These are phyloP conservation scores for Pseudococcus longispinus DNA, from an alignment of 2,888 invertebrate genomes.

Conservation along the genomic window DNA sequence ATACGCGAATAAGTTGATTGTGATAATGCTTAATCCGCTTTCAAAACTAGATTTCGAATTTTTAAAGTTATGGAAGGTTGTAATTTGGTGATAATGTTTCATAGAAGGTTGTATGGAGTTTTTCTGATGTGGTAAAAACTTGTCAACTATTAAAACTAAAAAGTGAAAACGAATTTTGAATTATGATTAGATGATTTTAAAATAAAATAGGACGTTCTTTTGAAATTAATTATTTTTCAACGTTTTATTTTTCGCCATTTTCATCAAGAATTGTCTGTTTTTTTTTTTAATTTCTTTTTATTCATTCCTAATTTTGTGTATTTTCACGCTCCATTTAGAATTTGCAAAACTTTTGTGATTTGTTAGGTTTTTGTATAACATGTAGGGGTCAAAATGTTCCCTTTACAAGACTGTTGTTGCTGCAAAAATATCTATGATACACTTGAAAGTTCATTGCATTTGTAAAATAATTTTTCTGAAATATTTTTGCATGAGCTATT, in stretches of 20 bases:
- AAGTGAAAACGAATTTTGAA: neutral
- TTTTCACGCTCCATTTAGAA: neutral
- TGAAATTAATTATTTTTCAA: neutral
- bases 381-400: neutral
- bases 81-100: neutral
- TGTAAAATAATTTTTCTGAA: neutral
- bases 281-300: neutral
- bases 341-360: neutral
- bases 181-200: neutral
- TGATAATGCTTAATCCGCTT: neutral
- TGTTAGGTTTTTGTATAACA: neutral
- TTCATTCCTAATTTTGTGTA: neutral
- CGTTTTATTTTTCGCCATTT: neutral
- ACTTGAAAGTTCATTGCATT: neutral
- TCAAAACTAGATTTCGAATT: neutral
- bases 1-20: constrained; percentile 10
- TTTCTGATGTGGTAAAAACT: neutral
- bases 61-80: neutral
- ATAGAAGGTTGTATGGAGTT: neutral
- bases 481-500: neutral
- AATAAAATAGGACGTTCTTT: neutral
- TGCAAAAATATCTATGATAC: neutral
- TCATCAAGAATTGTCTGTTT: neutral
- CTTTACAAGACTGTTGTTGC: neutral
- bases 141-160: neutral